Conservation (phyloP, 2,888 invertebrate species). For the Dicyrtoma fusca region DNA sequence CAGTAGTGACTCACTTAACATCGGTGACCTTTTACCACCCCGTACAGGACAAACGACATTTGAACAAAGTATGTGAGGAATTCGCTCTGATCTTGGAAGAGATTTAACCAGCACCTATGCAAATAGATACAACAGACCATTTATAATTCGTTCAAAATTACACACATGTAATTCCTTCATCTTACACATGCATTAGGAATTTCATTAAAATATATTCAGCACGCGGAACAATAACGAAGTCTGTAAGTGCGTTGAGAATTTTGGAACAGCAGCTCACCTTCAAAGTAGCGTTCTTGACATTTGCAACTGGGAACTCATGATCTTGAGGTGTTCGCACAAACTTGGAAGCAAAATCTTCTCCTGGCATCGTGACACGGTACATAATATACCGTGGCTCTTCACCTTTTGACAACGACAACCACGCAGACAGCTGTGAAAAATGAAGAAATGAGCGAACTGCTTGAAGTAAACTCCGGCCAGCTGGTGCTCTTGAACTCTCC, state of each 20-base stretch:
- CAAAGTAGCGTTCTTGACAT: slow-evolving; percentile 65
- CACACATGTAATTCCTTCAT: not conserved
- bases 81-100: slow-evolving; percentile 73
- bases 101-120: slow-evolving; percentile 65
- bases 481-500: slow-evolving; percentile 31
- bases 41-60: slow-evolving; percentile 47
- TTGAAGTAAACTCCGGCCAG: slow-evolving; percentile 74
- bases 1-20: slow-evolving; percentile 60
- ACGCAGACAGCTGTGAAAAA: slow-evolving; percentile 95
- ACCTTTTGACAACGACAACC: slow-evolving; percentile 67
- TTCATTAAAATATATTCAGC: not conserved
- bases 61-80: slow-evolving; percentile 68
- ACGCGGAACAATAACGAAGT: not conserved
- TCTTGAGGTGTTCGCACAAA: slow-evolving; percentile 62
- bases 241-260: not conserved
- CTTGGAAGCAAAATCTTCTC: slow-evolving; percentile 67
- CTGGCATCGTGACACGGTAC: slow-evolving; percentile 72
- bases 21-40: slow-evolving; percentile 52
- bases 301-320: slow-evolving; percentile 74
- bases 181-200: not conserved
- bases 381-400: slow-evolving; percentile 63
- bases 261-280: slow-evolving; percentile 60
- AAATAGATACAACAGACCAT: slow-evolving; percentile 27
- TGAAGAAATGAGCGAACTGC: slow-evolving; percentile 93
- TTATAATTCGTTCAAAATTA: slow-evolving; percentile 15